A percentile compares a stretch with the other conserved stretches of the same genome.
These are phyloP conservation scores for Lepidocolaptes lacrymiger DNA, from an alignment of 2,797 vertebrate species.

Conservation along the genomic window DNA sequence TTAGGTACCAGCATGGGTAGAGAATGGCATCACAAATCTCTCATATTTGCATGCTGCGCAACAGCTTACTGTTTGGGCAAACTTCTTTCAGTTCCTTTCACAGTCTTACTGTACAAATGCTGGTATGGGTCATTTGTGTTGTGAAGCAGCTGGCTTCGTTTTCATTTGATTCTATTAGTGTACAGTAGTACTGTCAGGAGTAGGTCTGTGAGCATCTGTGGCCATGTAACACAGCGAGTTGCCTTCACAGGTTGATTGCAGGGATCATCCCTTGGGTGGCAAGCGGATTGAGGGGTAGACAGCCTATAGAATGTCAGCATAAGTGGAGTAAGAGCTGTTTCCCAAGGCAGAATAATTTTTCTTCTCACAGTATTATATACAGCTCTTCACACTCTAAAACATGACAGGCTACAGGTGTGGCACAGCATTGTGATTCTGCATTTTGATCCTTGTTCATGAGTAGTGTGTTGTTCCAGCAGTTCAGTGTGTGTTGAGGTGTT, in stretches of 20 bases:
- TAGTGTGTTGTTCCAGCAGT: not conserved
- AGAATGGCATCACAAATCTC: not conserved
- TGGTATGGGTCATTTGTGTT: not conserved
- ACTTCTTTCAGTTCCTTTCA: not conserved
- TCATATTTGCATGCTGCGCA: rapidly evolving
- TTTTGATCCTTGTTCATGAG: not conserved
- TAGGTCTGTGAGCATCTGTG: not conserved
- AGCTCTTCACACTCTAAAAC: not conserved
- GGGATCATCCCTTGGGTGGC: not conserved
- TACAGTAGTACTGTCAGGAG: not conserved
- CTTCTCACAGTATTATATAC: not conserved
- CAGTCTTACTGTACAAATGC: not conserved
- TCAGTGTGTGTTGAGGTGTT: not conserved
- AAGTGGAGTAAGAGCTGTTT: not conserved
- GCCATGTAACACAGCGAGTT: not conserved
- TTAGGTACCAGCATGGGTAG: not conserved
- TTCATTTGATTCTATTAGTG: not conserved
- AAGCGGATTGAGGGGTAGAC: not conserved
- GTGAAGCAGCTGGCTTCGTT: not conserved
- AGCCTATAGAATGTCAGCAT: rapidly evolving
- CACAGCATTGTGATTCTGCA: no score
- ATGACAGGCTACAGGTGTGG: not conserved
- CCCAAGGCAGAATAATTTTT: not conserved
- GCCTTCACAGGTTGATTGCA: not conserved
- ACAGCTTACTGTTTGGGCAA: not conserved